Conservation (phyloP, 2,888 invertebrate genomes). For the Papilio elwesi region DNA sequence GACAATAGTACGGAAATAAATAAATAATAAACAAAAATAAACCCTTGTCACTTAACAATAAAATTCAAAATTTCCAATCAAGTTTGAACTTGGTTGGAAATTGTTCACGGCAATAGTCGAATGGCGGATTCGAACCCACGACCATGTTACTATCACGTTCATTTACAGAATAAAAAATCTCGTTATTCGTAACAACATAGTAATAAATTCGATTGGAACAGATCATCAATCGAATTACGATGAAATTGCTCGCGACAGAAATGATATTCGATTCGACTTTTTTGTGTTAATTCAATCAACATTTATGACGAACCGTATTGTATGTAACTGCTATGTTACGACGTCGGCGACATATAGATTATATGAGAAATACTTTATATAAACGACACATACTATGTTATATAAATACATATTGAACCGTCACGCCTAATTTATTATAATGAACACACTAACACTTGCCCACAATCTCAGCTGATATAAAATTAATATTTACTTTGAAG, state of each 20-base stretch:
- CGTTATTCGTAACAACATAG: constrained; percentile 6
- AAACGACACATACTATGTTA: not conserved
- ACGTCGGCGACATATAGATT: not conserved
- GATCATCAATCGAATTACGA: constrained; percentile 15
- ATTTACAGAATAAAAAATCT: constrained; percentile 1
- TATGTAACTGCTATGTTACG: not conserved
- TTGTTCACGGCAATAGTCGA: no score
- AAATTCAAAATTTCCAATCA: no score
- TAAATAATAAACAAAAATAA: no score
- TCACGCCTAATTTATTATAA: no score
- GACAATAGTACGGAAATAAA: no score
- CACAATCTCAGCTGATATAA: no score
- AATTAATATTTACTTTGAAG: no score
- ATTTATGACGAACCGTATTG: constrained; percentile 13
- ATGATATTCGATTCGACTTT: constrained; percentile 2
- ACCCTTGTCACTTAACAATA: no score
- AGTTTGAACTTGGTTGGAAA: no score
- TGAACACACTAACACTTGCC: no score
- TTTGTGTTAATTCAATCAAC: constrained; percentile 21
- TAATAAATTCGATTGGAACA: not conserved
- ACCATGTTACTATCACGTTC: not conserved
- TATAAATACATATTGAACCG: not conserved
- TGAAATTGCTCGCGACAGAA: constrained; percentile 14
- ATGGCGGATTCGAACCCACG: no score
- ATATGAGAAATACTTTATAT: not conserved